Conservation (phyloP, 2,888 invertebrate genomes). For the Trichopoda pennipes region DNA sequence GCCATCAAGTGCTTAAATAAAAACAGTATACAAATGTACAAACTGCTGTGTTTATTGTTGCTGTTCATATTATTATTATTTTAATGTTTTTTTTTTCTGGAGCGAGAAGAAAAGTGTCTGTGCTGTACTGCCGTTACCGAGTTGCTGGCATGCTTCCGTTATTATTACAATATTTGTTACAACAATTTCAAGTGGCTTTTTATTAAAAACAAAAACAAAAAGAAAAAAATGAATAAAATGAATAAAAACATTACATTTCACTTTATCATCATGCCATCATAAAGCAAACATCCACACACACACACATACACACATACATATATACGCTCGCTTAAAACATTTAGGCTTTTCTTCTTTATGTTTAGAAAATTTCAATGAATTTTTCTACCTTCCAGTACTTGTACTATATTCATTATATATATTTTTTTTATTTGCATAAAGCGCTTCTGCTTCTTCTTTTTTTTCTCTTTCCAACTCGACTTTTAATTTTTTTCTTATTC, state of each 20-base stretch:
- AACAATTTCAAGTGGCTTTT: conserved; percentile 64
- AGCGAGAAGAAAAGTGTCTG: conserved; percentile 14
- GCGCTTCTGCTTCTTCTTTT: too few species aligned
- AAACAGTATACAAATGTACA: conserved; percentile 37
- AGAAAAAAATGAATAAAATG: too few species aligned
- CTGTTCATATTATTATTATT: conserved; percentile 19
- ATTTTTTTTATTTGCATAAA: conserved; percentile 10
- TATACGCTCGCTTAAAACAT: not conserved
- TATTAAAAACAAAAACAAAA: conserved; percentile 15
- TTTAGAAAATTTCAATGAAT: conserved; percentile 35
- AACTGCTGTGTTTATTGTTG: conserved; percentile 53
- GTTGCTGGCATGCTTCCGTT: conserved; percentile 59
- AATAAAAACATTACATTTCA: conserved; percentile 36
- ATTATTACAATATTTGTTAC: conserved; percentile 48
- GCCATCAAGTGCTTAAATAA: conserved; percentile 51
- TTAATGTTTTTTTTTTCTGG: conserved; percentile 10
- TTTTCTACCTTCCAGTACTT: conserved; percentile 55
- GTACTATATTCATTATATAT: conserved; percentile 43
- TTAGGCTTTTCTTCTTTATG: conserved; percentile 30
- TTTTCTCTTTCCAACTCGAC: conserved; percentile 32
- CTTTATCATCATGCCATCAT: conserved; percentile 37
- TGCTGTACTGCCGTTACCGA: conserved; percentile 12
- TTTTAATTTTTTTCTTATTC: conserved; percentile 17
- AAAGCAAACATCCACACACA: conserved; percentile 3
- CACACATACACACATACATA: not conserved